These are phyloP conservation scores for Styela clava DNA, from an alignment of 23 tunicate genomes.

Conservation along the genomic window DNA sequence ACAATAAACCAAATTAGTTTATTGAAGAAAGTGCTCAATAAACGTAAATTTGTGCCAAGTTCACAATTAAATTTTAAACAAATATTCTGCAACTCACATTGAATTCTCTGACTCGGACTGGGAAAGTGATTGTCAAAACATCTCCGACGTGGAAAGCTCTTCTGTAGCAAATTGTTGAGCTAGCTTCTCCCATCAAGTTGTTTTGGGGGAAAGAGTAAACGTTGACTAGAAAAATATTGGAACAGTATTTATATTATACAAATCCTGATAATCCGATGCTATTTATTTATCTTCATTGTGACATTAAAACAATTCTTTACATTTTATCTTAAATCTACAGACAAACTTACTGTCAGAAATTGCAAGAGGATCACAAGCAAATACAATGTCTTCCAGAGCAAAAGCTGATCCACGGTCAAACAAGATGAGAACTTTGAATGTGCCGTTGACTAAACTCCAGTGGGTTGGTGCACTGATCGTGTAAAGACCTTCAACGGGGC, in stretches of 20 bases:
- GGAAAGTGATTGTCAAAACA: slow-evolving; percentile 16
- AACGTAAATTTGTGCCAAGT: no score
- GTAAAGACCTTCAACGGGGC: slow-evolving; percentile 14
- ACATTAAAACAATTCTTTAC: no score
- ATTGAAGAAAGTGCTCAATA: no score
- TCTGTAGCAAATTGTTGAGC: slow-evolving; percentile 16
- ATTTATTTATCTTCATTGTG: no score
- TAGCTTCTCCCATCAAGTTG: slow-evolving; percentile 15
- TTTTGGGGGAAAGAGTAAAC: slow-evolving; percentile 34
- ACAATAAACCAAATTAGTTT: no score
- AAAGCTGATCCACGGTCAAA: slow-evolving; percentile 15
- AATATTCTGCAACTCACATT: no score
- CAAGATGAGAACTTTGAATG: slow-evolving; percentile 14
- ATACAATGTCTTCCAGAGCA: background rate
- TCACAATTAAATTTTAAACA: no score
- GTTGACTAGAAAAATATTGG: slow-evolving; percentile 19
- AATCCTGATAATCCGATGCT: no score
- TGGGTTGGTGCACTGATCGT: slow-evolving; percentile 19
- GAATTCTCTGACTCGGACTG: slow-evolving; percentile 15
- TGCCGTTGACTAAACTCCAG: slow-evolving; percentile 14
- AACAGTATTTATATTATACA: no score
- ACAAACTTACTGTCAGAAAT: slow-evolving; percentile 7
- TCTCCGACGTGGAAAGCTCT: slow-evolving; percentile 25
- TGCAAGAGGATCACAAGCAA: slow-evolving; percentile 11
- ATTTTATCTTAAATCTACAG: no score